Evolutionary conservation across 2,888 invertebrate species (phyloP).

Genomic region (Hoplodrina blanda): DNA sequence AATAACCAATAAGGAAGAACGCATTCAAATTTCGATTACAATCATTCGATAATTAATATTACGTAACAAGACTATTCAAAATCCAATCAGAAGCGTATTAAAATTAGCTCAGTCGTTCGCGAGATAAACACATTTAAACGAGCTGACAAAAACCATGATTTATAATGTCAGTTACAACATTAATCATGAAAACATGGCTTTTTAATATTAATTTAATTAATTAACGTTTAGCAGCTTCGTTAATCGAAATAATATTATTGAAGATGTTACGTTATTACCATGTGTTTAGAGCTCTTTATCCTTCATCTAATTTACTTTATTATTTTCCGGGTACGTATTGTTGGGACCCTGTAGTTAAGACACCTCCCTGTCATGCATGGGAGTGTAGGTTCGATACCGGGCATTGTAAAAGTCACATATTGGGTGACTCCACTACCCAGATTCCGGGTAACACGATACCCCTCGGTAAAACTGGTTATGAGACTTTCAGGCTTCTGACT

Average conservation of each 20-base stretch:
- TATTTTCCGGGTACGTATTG: conserved; percentile 4
- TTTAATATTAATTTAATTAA: conserved; percentile 38
- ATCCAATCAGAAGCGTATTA: conserved; percentile 29
- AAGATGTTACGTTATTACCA: conserved; percentile 1
- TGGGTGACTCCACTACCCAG: too few species aligned
- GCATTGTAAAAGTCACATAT: too few species aligned
- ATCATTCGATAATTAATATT: conserved; percentile 21
- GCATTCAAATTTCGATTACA: background rate
- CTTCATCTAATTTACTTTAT: background rate
- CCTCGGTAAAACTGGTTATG: too few species aligned
- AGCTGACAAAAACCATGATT: conserved; percentile 38
- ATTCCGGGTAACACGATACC: too few species aligned
- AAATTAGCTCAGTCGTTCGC: conserved; percentile 36
- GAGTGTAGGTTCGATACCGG: too few species aligned
- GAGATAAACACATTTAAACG: conserved; percentile 41
- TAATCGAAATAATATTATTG: conserved; percentile 17
- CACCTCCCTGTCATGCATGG: too few species aligned
- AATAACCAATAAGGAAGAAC: conserved; percentile 20
- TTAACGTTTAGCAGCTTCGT: conserved; percentile 8
- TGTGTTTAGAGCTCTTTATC: background rate
- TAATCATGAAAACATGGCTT: conserved; percentile 22
- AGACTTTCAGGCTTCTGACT: too few species aligned
- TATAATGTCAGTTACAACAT: conserved; percentile 34
- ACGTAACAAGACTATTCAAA: conserved; percentile 31
- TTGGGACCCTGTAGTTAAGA: too few species aligned